Evolutionary conservation across 2,888 invertebrate genomes (phyloP), one percentile per base, ranked within the genome.

Genomic region (Andricus quercusramuli): DNA sequence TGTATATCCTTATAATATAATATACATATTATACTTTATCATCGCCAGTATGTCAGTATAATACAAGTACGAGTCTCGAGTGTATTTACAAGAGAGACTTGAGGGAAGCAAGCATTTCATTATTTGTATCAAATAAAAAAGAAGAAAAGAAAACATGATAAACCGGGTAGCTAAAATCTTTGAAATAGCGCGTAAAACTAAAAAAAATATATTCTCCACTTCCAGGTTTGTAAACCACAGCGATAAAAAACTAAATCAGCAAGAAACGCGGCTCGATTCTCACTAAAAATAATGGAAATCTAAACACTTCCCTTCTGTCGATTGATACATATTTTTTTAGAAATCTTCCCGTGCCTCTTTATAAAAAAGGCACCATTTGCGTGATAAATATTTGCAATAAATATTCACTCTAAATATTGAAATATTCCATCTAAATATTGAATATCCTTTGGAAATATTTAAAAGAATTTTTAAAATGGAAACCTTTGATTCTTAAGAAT

Each of bases 81-180:
- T 20, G n/a, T 74, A 74, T 74, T 74, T 74, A 74, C 74, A 74
- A 56, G 32, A 74, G 32, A n/a, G 32, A 6, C 67, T 66, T 20
- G 11, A 56, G 25, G n/a, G 47, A 29, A 74, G 47, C 67, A 29
- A n/a, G 32, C n/a, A 22, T 22, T 59, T 22, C n/a, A 22, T 22
- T 22, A 59, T 59, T 59, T 22, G 11, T 59, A 64, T 64, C n/a
- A 17, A 68, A 68, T 51, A 29, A 74, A 74, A n/a, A 74, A 51
- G 4, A 74, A 51, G 4, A 13, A 56, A n/a, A 51, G 25, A 51
- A 70, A 25, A 17, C 1, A 20, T 11, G 1, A 11, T 51, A 51
- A 51, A 70, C 5, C 44, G 17, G 47, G 8, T 20, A 9, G 15
- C 17, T 29, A 70, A 29, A 70, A 70, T 29, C 20, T 66, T 66